Base-by-base conservation (phyloP, 2,113 vertebrate genomes). In the Oncorhynchus nerka region DNA sequence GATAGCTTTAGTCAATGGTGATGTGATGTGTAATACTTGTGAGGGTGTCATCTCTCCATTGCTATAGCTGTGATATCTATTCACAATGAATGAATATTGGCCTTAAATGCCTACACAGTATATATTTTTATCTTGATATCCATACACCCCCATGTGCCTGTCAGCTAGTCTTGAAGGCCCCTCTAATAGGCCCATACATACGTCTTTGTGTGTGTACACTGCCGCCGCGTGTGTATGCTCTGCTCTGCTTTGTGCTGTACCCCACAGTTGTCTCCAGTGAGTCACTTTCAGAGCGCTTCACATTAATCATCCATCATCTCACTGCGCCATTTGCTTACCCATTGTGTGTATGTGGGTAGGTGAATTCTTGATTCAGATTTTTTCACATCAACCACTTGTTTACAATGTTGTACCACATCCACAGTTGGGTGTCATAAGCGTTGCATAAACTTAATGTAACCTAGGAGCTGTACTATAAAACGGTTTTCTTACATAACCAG, bases 401-500 rank as follows among this genome's bases (percentile, higher is more conserved):
- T 28, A 32, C 65, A 67, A 7, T 12, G 28, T 15, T 39, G 67
- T 34, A 12, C 67, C 67, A 68, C 67, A 12, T 9, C 20, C 32
- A 7, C 32, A 39, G 67, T 68, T 68, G 67, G 67, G 16, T 19
- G 22, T 20, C 15, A 39, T 30, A 34, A 19, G 32, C 4, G 19
- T 68, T 68, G 65, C 65, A 30, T 32, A 32, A 67, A 15, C 65
- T 67, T 67, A 67, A 26, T 26, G 24, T 67, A 32, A 67, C 65
- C 65, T 16, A 67, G 66, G 2, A 16, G 16, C 32, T n/a, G 11
- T 16, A 68, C 16, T 68, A 30, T n/a, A 12, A 8, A 20, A 39
- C 11, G 32, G 16, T 39, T 20, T 20, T 19, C 67, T 68, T n/a
- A 68, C 32, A n/a, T 68, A 68, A 39, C 67, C 67, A 68, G 16